Conservation (phyloP, 2,888 invertebrate species). For the Agonopterix heracliana region DNA sequence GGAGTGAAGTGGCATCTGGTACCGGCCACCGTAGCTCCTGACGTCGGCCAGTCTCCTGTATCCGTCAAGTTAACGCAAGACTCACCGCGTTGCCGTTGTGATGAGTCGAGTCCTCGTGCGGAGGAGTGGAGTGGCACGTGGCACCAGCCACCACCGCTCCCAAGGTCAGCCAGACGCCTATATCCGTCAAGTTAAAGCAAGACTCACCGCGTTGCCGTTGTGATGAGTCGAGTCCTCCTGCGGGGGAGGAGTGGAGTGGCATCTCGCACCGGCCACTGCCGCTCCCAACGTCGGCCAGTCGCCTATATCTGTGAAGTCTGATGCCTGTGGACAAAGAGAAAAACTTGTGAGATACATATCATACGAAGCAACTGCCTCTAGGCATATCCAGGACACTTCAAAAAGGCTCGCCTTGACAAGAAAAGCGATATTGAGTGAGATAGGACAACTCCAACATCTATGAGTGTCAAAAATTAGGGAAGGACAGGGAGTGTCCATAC, state of each 20-base stretch:
- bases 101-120: slow-evolving; percentile 56
- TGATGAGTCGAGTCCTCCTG: slow-evolving; percentile 61
- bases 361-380: no score
- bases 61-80: slow-evolving; percentile 2
- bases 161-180: slow-evolving; percentile 94
- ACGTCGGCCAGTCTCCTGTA: no score
- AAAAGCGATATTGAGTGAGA: no score
- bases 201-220: slow-evolving; percentile 61
- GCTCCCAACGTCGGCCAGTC: slow-evolving; percentile 94
- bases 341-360: neutral
- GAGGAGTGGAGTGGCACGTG: slow-evolving; percentile 61
- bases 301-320: slow-evolving; percentile 90
- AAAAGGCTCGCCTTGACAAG: no score
- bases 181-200: slow-evolving; percentile 76
- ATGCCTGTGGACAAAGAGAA: slow-evolving; percentile 76
- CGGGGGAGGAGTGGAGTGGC: slow-evolving; percentile 63
- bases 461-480: no score
- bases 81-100: slow-evolving; percentile 66
- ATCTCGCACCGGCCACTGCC: slow-evolving; percentile 53
- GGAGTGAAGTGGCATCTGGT: no score
- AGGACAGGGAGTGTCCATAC: no score
- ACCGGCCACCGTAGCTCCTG: no score
- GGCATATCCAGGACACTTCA: no score
- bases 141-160: slow-evolving; percentile 71
- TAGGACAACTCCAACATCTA: no score